Percentiles rank a stretch among this genome's conserved stretches.
Evolutionary conservation across 2,888 invertebrate species (phyloP).

Genomic region (Formica aserva): DNA sequence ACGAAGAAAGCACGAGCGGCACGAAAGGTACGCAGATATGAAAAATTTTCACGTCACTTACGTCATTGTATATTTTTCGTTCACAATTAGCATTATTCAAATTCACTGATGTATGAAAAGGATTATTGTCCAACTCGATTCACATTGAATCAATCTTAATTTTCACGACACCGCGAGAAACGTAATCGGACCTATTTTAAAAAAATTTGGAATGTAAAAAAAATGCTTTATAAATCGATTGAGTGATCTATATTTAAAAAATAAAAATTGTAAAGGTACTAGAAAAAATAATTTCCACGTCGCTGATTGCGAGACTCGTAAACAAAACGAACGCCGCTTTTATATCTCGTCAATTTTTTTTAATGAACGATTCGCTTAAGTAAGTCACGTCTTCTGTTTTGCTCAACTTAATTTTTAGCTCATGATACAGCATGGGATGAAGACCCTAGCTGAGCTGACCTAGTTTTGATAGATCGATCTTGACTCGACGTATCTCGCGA

Average conservation of each 20-base stretch:
- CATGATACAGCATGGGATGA: constrained; percentile 37
- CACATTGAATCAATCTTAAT: not conserved
- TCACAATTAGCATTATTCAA: constrained; percentile 13
- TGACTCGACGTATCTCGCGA: constrained; percentile 34
- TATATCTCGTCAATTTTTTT: not conserved
- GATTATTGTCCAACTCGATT: not conserved
- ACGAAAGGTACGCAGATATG: not conserved
- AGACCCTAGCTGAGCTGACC: constrained; percentile 38
- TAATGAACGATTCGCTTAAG: not conserved
- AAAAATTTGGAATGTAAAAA: not conserved
- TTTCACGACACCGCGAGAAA: not conserved
- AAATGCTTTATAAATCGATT: not conserved
- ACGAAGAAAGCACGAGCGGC: constrained; percentile 14
- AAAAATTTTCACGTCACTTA: constrained; percentile 14
- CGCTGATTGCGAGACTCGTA: not conserved
- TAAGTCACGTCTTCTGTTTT: constrained; percentile 27
- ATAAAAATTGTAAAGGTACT: not conserved
- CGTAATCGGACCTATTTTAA: not conserved
- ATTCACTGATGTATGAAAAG: constrained; percentile 6
- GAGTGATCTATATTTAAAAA: not conserved
- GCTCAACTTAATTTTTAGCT: constrained; percentile 52
- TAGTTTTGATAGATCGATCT: constrained; percentile 50
- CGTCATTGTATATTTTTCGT: constrained; percentile 1
- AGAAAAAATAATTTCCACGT: not conserved
- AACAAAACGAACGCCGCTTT: not conserved